phyloP scores from a whole-genome alignment of 2,113 vertebrate species.

The Ochotona princeps region DNA sequence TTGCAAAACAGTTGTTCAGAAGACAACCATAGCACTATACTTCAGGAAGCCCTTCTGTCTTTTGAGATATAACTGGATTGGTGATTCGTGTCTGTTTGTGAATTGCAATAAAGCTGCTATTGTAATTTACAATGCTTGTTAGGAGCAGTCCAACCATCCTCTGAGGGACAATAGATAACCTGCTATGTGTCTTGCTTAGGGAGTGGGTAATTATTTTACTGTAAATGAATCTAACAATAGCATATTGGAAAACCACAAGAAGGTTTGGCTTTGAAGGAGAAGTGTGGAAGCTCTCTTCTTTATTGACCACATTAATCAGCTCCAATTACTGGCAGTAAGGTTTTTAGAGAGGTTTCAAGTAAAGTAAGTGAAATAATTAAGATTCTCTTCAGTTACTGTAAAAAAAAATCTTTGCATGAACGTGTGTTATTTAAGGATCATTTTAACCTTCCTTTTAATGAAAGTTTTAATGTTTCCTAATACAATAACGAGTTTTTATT shows the following conservation, averaged over 20 bases:
- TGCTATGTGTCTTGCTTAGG: constrained; percentile 78
- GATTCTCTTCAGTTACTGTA: constrained; percentile 63
- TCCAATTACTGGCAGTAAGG: constrained; percentile 64
- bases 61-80: constrained; percentile 69
- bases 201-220: constrained; percentile 82
- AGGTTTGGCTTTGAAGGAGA: constrained; percentile 69
- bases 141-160: constrained; percentile 67
- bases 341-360: constrained; percentile 68
- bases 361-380: constrained; percentile 73
- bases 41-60: constrained; percentile 64
- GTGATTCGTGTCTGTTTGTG: constrained; percentile 77
- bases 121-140: constrained; percentile 82
- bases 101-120: constrained; percentile 77
- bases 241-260: constrained; percentile 60
- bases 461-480: constrained; percentile 59
- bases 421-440: constrained; percentile 53
- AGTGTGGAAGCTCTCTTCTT: constrained; percentile 58
- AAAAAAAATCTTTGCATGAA: constrained; percentile 49
- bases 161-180: constrained; percentile 75
- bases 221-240: constrained; percentile 79
- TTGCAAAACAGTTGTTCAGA: constrained; percentile 68
- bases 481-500: constrained; percentile 46
- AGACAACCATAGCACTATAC: constrained; percentile 49
- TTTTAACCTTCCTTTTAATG: constrained; percentile 66
- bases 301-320: constrained; percentile 73